phyloP scores from a whole-genome alignment of 2,113 vertebrate species.

The Chaetops frenatus region DNA sequence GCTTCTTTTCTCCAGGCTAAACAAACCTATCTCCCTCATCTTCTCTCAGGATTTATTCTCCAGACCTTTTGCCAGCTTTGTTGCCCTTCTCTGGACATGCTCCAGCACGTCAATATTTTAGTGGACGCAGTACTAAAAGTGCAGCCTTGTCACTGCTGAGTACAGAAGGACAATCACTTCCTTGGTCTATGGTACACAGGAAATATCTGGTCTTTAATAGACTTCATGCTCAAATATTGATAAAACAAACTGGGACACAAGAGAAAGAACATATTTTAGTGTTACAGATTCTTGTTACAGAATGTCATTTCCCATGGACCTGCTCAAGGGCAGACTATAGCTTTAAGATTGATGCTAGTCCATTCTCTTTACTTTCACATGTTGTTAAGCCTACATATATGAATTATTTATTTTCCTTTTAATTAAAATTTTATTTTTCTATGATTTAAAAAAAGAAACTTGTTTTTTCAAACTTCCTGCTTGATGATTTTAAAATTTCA shows the following conservation, averaged over 20 bases:
- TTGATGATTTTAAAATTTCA: neutral
- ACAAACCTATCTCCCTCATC: neutral
- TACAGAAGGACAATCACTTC: too few relatives aligned
- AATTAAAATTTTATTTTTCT: neutral
- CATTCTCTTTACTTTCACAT: neutral
- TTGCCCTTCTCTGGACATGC: neutral
- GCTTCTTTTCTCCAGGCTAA: neutral
- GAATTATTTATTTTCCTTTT: neutral
- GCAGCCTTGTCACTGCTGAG: neutral
- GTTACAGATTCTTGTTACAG: neutral
- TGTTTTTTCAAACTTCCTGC: neutral
- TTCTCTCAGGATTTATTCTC: neutral
- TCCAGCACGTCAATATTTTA: neutral
- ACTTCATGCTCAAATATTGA: neutral
- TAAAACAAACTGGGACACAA: neutral
- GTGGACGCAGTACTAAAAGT: neutral
- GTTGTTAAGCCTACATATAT: neutral
- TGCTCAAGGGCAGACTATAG: neutral
- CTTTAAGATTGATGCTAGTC: neutral
- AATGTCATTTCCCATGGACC: neutral
- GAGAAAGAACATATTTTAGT: neutral
- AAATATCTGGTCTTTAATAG: neutral
- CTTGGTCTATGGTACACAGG: neutral
- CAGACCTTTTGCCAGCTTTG: neutral
- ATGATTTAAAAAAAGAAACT: neutral